Base-by-base conservation (phyloP, 2,888 invertebrate species). In the Lissonota sp. region DNA sequence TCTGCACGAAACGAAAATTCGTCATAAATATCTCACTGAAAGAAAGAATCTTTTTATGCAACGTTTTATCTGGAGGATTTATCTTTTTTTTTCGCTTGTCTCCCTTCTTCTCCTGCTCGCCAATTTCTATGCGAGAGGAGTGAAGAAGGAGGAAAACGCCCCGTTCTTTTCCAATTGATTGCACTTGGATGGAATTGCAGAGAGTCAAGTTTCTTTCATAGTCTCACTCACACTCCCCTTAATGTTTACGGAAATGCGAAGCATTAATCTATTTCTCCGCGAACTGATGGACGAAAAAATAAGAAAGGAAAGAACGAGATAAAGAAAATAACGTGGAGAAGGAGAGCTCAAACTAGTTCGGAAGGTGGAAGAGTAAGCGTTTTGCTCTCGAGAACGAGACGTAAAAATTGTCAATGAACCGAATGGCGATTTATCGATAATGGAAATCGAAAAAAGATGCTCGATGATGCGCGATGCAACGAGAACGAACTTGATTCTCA, bases 61-160 rank as follows among this genome's bases (percentile, higher is more conserved):
- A 67, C 67, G 77, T 82, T 76, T 80, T n/a, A n/a, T 74, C 83
- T 74, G 71, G 82, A 85, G 85, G 76, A 87, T 82, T 63, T 77
- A 60, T 58, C 64, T 8, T 62, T 46, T 14, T 60, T 42, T 75
- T 44, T 42, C 62, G 26, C 46, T 12, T 40, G 2, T 49, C 44
- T 64, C 16, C 39, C 53, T 53, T 55, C 49, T 51, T 74, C 70
- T 69, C 37, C 6, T 64, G 49, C 64, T 76, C 26, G 26, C 63
- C 57, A 74, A 26, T 66, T 83, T 80, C 80, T 62, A 73, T 26
- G 26, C 74, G 60, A 77, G 26, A 79, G 76, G 75, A 83, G n/a
- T n/a, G n/a, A n/a, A n/a, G 80, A 83, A 75, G 73, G 72, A 76
- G 62, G 62, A 44, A 57, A 64, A 64, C 37, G 60, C 69, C 46